These are phyloP conservation scores for Petrosia ficiformis DNA, from an alignment of 37 sponge, comb jelly and placozoan species.

Conservation along the genomic window DNA sequence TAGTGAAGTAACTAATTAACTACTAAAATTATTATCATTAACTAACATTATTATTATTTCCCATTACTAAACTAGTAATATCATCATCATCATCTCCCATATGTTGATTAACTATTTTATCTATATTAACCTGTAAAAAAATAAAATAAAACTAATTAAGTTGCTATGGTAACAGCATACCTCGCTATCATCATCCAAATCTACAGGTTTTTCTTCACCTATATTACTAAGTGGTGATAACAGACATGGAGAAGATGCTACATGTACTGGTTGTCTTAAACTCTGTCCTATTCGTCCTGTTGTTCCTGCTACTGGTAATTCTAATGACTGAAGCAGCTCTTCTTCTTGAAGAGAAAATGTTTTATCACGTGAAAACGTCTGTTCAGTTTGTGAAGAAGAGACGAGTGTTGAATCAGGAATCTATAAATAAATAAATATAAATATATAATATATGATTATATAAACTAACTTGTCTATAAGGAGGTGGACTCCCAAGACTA, in stretches of 20 bases:
- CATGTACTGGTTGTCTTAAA: neutral
- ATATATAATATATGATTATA: no score
- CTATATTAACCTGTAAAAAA: constrained; percentile 7
- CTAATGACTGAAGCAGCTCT: no score
- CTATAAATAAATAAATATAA: no score
- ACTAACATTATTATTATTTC: no score
- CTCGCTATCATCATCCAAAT: neutral
- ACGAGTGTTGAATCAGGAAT: no score
- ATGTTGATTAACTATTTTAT: constrained; percentile 29
- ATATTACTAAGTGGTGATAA: neutral
- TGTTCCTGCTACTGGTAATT: no score
- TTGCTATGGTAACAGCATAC: neutral
- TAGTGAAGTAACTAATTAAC: no score
- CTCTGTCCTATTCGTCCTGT: no score
- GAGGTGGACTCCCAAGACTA: constrained; percentile 13
- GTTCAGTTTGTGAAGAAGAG: no score
- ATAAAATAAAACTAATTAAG: neutral
- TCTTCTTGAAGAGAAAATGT: no score
- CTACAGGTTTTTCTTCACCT: neutral
- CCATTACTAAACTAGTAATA: neutral
- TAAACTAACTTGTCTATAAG: neutral
- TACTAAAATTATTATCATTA: no score
- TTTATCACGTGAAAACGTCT: no score
- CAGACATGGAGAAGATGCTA: neutral
- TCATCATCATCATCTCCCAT: constrained; percentile 10